Base-by-base conservation (phyloP, 2,888 invertebrate species). In the Chesias legatella region DNA sequence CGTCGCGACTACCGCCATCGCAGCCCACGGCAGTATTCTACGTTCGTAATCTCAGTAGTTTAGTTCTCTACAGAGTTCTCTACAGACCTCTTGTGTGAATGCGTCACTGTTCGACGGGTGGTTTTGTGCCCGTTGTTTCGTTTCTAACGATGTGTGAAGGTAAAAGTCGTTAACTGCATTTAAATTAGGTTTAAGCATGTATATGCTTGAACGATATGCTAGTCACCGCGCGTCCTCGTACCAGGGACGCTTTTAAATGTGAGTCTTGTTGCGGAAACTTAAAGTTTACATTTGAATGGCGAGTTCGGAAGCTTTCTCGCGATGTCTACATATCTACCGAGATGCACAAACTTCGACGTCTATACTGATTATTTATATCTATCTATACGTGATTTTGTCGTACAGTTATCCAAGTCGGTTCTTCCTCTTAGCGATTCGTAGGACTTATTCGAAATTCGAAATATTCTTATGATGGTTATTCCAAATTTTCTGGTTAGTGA, bases 401-500 rank as follows among this genome's bases (percentile, higher is more conserved):
- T 63, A 60, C 58, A 58, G 53, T 58, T 54, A 56, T 57, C 56
- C 49, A 56, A 58, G 54, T 30, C 30, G 58, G 60, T 60, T 67
- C 66, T 73, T 73, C 68, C 66, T 68, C 69, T 63, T 60, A 61
- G 58, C 58, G 57, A 47, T 68, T 60, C 33, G 61, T 73, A 69
- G 65, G 21, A 26, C 11, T 44, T 31, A 58, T 61, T 66, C 63
- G 23, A 45, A 43, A 39, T 29, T 65, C 53, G 61, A 67, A 68
- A 64, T 57, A 69, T 73, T 79, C 74, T 78, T 77, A 79, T 79
- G 72, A 77, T 64, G 72, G 67, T 69, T 71, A 75, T 79, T 77
- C 73, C 78, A 73, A 75, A 67, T 69, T 41, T 65, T 73, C 73
- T 70, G 79, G 79, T 81, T 79, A 80, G 80, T 79, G 79, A 80